Evolutionary conservation across 1,140 invertebrate genomes (phyloP).

Genomic region (Proales similis): DNA sequence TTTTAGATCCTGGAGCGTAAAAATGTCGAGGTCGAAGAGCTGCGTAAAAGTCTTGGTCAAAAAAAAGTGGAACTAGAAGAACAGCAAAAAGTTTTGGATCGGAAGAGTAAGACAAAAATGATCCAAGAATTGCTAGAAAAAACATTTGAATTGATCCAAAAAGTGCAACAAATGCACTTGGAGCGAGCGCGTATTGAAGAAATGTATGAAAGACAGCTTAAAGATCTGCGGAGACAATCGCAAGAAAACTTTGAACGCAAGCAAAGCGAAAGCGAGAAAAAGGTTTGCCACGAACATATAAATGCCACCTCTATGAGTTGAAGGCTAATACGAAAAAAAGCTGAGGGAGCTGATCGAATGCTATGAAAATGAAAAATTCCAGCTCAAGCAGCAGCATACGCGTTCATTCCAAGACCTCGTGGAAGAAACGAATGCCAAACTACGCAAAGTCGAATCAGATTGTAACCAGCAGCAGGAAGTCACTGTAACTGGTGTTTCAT

Average conservation of each 20-base stretch:
- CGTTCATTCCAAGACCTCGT: constrained; percentile 51
- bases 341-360: constrained; percentile 46
- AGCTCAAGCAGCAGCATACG: constrained; percentile 53
- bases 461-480: constrained; percentile 47
- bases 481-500: constrained; percentile 42
- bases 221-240: constrained; percentile 45
- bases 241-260: constrained; percentile 45
- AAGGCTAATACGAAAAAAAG: constrained; percentile 40
- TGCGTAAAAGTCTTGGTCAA: constrained; percentile 47
- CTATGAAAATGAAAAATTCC: constrained; percentile 53
- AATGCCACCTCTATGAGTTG: constrained; percentile 16
- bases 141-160: too few relatives aligned
- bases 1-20: constrained; percentile 50
- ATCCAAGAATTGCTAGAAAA: too few relatives aligned
- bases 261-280: constrained; percentile 48
- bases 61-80: constrained; percentile 50
- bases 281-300: constrained; percentile 40
- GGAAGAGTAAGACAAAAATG: constrained; percentile 44
- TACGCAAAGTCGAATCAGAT: constrained; percentile 50
- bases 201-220: constrained; percentile 45
- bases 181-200: background rate
- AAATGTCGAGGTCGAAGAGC: constrained; percentile 51
- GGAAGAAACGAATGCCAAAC: constrained; percentile 49
- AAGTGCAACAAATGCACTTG: too few relatives aligned
- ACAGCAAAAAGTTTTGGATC: constrained; percentile 46